Evolutionary conservation across 2,888 invertebrate genomes (phyloP).

Genomic region (Trichopoda pennipes): DNA sequence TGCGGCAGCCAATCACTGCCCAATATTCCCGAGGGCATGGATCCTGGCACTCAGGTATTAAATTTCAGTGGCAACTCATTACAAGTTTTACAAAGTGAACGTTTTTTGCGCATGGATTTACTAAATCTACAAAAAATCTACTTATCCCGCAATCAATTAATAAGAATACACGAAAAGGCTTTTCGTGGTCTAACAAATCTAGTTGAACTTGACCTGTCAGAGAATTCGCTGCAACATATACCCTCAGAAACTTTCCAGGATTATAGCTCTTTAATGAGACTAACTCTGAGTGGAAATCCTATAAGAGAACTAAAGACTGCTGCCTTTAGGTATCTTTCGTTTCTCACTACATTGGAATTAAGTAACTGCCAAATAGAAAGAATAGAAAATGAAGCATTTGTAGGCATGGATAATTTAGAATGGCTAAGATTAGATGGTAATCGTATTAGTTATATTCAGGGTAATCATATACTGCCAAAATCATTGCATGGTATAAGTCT

Average conservation of each 20-base stretch:
- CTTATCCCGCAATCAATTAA: slow-evolving; percentile 89
- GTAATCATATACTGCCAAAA: slow-evolving; percentile 87
- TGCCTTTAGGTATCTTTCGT: slow-evolving; percentile 88
- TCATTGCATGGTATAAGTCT: slow-evolving; percentile 90
- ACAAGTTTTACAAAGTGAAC: slow-evolving; percentile 88
- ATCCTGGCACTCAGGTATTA: slow-evolving; percentile 92
- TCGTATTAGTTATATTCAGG: slow-evolving; percentile 87
- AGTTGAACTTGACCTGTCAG: slow-evolving; percentile 92
- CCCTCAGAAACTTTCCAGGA: slow-evolving; percentile 90
- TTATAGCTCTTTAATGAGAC: slow-evolving; percentile 90
- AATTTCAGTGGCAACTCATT: slow-evolving; percentile 92
- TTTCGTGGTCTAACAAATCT: slow-evolving; percentile 92
- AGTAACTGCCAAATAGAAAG: slow-evolving; percentile 89
- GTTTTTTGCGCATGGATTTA: slow-evolving; percentile 89
- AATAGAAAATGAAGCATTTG: slow-evolving; percentile 90
- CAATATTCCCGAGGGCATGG: slow-evolving; percentile 89
- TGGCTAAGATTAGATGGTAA: slow-evolving; percentile 93
- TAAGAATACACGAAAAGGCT: slow-evolving; percentile 88
- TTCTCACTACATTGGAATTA: slow-evolving; percentile 90
- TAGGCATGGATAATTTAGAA: slow-evolving; percentile 89
- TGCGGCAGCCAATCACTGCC: slow-evolving; percentile 90
- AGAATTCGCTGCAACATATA: slow-evolving; percentile 88
- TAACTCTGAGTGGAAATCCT: slow-evolving; percentile 91
- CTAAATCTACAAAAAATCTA: slow-evolving; percentile 94
- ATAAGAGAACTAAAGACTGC: slow-evolving; percentile 87